Base-by-base conservation (phyloP, 2,113 vertebrate genomes). In the Siniperca knerii region DNA sequence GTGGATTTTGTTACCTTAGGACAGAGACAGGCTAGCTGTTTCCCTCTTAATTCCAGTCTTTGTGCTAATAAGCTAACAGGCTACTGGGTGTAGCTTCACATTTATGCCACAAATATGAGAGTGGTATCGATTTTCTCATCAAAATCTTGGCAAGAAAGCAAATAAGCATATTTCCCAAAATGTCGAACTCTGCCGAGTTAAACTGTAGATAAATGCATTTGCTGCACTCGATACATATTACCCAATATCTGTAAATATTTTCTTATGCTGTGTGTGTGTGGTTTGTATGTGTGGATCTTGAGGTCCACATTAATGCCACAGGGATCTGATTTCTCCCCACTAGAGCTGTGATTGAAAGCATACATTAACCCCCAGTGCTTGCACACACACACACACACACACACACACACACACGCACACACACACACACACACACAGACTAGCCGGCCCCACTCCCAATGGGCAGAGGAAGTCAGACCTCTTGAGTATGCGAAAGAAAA, bases 311-410 rank as follows among this genome's bases (percentile, higher is more conserved):
- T 12, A 55, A 46, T 50, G 20, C 81, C 79, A 78, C 79, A 44
- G 87, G 90, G 91, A 89, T 93, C 93, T 87, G 77, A 93, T 93
- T 94, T 92, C 93, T 79, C 73, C 86, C 83, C 81, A 73, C 68
- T 83, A 44, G 79, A 85, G 88, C 68, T 79, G 75, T 91, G 90
- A 93, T 90, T 91, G 89, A 93, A 93, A 90, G 92, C 92, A 91
- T 77, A 85, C 92, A 91, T 93, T 90, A 92, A 90, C 91, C 88
- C 75, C 72, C 61, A 77, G 69, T 57, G 58, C 85, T 73, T 71
- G 33, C 57, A 69, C 80, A 66, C 78, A 76, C 64, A 73, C 71
- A 81, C 71, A 81, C 77, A 70, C 76, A 82, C 72, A 77, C 83
- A 83, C 67, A 76, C 80, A 70, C 55, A 54, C 40, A 37, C 79